Evolutionary conservation across 2,888 invertebrate species (phyloP), one percentile per base, ranked within the genome.

Genomic region (Pammene aurita): DNA sequence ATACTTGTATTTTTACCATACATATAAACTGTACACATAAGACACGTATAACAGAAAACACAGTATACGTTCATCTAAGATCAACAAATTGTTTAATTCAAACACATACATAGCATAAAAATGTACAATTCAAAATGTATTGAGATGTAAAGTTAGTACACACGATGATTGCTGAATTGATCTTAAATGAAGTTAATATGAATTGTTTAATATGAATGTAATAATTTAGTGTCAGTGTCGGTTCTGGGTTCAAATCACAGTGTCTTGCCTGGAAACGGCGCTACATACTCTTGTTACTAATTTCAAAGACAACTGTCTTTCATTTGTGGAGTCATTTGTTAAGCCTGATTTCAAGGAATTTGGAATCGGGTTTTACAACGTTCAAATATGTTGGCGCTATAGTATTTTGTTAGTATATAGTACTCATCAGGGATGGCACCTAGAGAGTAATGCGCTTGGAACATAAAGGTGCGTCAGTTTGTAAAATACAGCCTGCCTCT

Each of bases 171-270:
- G 41, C 9, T 41, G 38, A 18, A 50, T 68, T 68, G 57, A 68
- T 64, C 50, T 58, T 64, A 63, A 57, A 68, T 64, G 68, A 63
- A 68, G 52, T 68, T 58, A 54, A 58, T 35, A 58, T 68, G 63
- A 58, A 18, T 44, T 50, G 56, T 67, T 63, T 42, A 57, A 50
- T 62, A 57, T 62, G 50, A 67, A 48, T 64, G 63, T 68, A 68
- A 52, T 35, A 67, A 62, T 54, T 34, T 11, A 35, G 50, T 38
- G 67, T 55, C 7, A 11, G 9, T 50, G 42, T 62, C 48, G 54
- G 52, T 64, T 58, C 41, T 64, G 68, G 63, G 63, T 68, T 54
- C 62, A 67, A 7, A 52, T 18, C 38, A 6, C 9, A 38, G 38
- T 5, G 38, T 5, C 5, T 6, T 9, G 38, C 2, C 38, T 9